Conservation (phyloP, 1,140 invertebrate genomes). For the Limonius californicus region DNA sequence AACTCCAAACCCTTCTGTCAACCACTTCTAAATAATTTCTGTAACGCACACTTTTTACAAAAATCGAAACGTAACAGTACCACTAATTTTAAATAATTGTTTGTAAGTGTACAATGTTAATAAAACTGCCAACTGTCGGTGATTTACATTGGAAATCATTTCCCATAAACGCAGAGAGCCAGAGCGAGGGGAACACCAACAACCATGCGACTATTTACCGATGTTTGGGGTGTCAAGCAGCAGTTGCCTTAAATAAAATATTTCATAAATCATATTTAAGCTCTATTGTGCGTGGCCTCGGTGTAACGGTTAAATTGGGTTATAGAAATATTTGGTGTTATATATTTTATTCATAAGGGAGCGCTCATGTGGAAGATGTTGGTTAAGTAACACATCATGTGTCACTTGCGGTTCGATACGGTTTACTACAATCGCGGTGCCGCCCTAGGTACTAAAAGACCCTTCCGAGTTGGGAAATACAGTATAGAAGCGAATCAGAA, state of each 20-base stretch:
- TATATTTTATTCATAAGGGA: slow-evolving; percentile 19
- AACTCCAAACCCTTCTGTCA: no score
- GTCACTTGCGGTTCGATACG: slow-evolving; percentile 20
- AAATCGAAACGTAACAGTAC: no score
- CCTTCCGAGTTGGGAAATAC: no score
- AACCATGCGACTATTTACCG: slow-evolving; percentile 17
- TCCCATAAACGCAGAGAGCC: not conserved
- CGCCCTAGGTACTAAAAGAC: no score
- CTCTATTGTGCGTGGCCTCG: slow-evolving; percentile 29
- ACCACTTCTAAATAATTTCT: no score
- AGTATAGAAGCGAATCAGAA: no score
- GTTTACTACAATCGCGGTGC: not conserved
- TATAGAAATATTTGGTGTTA: slow-evolving; percentile 23
- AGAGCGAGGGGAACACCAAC: not conserved
- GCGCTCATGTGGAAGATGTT: slow-evolving; percentile 25
- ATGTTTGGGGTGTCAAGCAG: slow-evolving; percentile 20
- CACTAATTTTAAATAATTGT: no score
- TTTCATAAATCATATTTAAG: slow-evolving; percentile 44
- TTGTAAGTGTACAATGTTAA: no score
- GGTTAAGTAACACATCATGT: slow-evolving; percentile 22
- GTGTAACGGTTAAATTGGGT: slow-evolving; percentile 33
- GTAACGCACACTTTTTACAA: no score
- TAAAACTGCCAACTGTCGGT: no score
- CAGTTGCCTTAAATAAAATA: slow-evolving; percentile 38
- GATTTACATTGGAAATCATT: no score